These are phyloP conservation scores for Axinella damicornis DNA, from an alignment of 37 sponge, comb jelly and placozoan species.

Conservation along the genomic window DNA sequence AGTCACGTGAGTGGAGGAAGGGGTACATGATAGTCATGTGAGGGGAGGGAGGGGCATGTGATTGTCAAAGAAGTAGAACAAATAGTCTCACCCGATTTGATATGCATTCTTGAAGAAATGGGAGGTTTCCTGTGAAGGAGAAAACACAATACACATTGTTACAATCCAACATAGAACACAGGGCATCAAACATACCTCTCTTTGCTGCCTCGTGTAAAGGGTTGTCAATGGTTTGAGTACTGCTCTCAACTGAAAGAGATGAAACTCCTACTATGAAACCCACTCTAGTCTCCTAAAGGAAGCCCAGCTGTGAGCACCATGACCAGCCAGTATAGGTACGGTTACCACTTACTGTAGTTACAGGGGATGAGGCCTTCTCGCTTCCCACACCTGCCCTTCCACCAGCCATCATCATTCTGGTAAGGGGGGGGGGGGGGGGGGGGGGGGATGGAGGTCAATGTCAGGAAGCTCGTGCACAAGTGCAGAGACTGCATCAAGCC, in stretches of 20 bases:
- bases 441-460: too few species aligned
- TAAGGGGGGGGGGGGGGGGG: too few species aligned
- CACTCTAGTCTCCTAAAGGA: too few species aligned
- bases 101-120: slow-evolving; percentile 90
- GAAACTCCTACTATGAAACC: background rate
- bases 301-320: too few species aligned
- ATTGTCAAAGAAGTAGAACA: too few species aligned
- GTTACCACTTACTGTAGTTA: slow-evolving; percentile 85
- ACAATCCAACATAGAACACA: background rate
- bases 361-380: slow-evolving; percentile 90
- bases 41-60: too few species aligned
- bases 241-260: slow-evolving; percentile 79
- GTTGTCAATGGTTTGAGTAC: slow-evolving; percentile 90
- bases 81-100: slow-evolving; percentile 70
- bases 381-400: slow-evolving; percentile 77
- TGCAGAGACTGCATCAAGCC: too few species aligned
- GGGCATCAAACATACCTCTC: slow-evolving; percentile 61
- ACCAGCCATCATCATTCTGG: slow-evolving; percentile 93
- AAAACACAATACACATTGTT: background rate
- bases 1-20: too few species aligned
- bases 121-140: slow-evolving; percentile 73
- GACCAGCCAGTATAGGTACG: too few species aligned
- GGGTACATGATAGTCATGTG: too few species aligned
- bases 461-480: too few species aligned
- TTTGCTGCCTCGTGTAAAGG: slow-evolving; percentile 98